Evolutionary conservation across 2,113 vertebrate species (phyloP).

Genomic region (Heterotilapia buettikoferi): DNA sequence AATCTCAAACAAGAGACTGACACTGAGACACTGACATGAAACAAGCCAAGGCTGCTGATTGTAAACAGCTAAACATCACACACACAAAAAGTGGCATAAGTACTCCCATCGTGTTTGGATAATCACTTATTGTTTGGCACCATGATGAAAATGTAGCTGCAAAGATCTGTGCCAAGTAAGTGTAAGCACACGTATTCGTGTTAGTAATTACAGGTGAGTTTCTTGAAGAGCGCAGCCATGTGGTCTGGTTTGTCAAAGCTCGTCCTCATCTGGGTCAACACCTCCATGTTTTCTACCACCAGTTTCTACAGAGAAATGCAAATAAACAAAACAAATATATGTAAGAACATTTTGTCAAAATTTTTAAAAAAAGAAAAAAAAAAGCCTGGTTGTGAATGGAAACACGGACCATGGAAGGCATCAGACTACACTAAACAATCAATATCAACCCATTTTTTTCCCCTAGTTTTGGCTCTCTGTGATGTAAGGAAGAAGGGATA

Average conservation of each 20-base stretch:
- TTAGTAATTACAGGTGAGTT: conserved; percentile 82
- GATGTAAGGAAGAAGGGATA: not conserved
- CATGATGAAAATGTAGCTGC: not conserved
- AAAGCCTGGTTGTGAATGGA: not conserved
- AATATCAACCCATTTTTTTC: not conserved
- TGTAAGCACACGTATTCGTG: not conserved
- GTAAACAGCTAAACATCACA: not conserved
- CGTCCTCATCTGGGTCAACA: conserved; percentile 97
- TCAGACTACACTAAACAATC: not conserved
- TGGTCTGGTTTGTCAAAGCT: conserved; percentile 98
- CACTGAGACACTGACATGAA: not conserved
- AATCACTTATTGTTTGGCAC: not conserved
- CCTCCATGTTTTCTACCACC: conserved; percentile 96
- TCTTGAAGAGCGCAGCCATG: conserved; percentile 96
- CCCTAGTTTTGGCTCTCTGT: fast-evolving
- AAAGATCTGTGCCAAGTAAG: not conserved
- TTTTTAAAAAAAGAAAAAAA: fast-evolving
- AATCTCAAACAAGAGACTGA: not conserved
- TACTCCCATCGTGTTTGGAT: fast-evolving
- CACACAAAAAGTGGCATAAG: fast-evolving
- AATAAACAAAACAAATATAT: not conserved
- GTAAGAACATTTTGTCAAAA: fast-evolving
- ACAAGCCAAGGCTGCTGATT: not conserved
- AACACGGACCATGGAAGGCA: fast-evolving
- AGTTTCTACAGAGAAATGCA: conserved; percentile 80